Evolutionary conservation across 2,113 vertebrate genomes (phyloP).

Genomic region (Egretta garzetta): DNA sequence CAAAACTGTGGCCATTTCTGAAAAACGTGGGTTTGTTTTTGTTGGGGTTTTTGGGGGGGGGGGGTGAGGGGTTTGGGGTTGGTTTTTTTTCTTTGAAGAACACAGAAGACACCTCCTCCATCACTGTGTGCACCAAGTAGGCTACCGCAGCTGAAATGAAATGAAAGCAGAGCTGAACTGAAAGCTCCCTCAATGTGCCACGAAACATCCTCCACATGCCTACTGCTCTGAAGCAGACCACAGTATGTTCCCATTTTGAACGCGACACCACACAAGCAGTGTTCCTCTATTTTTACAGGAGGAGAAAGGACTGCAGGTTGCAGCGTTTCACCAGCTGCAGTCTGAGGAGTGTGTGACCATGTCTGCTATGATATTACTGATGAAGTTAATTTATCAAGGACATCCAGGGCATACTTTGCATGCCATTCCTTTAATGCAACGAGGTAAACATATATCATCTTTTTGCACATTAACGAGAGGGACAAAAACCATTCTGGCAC

Average conservation of each 20-base stretch:
- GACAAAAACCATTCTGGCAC: not conserved
- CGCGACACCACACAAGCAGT: rapidly evolving
- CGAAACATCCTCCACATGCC: not conserved
- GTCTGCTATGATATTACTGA: not conserved
- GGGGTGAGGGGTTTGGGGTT: too few relatives aligned
- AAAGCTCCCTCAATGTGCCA: not conserved
- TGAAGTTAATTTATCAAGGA: not conserved
- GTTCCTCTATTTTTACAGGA: not conserved
- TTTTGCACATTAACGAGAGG: not conserved
- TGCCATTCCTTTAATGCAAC: not conserved
- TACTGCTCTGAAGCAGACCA: not conserved
- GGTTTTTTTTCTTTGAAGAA: not conserved
- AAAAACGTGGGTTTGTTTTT: not conserved
- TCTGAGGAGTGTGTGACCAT: not conserved
- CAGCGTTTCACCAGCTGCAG: not conserved
- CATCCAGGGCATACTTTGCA: not conserved
- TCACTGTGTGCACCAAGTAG: not conserved
- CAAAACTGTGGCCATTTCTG: not conserved
- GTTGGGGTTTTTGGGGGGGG: too few relatives aligned
- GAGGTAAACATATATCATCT: not conserved
- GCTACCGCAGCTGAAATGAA: not conserved
- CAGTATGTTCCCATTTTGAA: not conserved
- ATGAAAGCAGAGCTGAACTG: not conserved
- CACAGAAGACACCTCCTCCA: not conserved
- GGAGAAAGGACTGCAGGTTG: not conserved